phyloP scores from a whole-genome alignment of 2,888 invertebrate genomes.

The Rhogogaster chlorosoma region DNA sequence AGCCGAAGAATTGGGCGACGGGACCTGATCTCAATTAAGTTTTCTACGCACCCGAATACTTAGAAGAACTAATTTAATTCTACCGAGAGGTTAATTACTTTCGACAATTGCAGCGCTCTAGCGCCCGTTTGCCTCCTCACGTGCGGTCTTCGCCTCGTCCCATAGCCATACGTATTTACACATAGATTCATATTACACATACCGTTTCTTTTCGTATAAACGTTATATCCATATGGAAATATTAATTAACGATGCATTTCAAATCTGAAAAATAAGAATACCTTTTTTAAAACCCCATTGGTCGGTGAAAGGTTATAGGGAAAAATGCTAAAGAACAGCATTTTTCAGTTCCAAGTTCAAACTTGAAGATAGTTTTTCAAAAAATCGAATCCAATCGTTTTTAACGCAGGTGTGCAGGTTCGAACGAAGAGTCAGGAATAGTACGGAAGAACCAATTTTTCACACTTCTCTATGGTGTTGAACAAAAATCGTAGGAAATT shows the following conservation, averaged over 20 bases:
- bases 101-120: conserved; percentile 34
- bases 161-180: background rate
- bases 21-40: conserved; percentile 52
- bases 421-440: too few species aligned
- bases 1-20: conserved; percentile 43
- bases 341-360: background rate
- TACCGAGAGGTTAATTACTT: conserved; percentile 53
- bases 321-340: background rate
- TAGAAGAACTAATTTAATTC: conserved; percentile 52
- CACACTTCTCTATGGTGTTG: too few species aligned
- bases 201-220: background rate
- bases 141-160: conserved; percentile 5
- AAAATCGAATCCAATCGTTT: too few species aligned
- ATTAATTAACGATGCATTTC: background rate
- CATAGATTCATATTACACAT: background rate
- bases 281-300: background rate
- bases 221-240: background rate
- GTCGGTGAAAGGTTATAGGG: background rate
- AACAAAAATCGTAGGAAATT: too few species aligned
- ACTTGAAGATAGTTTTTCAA: too few species aligned
- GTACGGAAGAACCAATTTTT: too few species aligned
- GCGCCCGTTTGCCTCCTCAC: background rate
- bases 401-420: too few species aligned
- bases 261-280: background rate
- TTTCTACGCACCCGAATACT: conserved; percentile 51